Evolutionary conservation across 2,888 invertebrate genomes (phyloP), one percentile per base, ranked within the genome.

Genomic region (Arenicola marina): DNA sequence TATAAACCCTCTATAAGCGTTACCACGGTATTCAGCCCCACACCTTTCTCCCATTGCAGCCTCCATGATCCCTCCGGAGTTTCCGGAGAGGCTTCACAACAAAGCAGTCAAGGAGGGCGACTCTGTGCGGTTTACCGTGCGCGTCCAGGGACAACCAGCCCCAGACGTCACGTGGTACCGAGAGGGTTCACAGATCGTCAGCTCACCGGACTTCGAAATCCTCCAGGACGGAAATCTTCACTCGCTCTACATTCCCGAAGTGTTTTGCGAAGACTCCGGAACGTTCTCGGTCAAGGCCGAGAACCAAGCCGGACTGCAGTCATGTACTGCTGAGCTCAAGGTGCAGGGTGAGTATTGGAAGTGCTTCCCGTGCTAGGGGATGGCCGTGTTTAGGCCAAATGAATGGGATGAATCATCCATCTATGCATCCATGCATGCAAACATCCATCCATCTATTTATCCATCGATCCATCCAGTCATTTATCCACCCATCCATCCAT

Each of bases 51-150:
- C 21, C 15, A n/a, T 1, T 61, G 38, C 81, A 92, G 92, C 91
- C 84, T 89, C 89, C 32, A 88, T 90, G 69, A 90, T 91, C 76
- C 91, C 92, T 38, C 92, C 92, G 44, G 89, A 88, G 75, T 92
- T 95, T 74, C 89, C 91, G 1, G 88, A 90, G 78, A 91, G 93
- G 61, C 85, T 95, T 61, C 88, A 89, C 82, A 91, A 93, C 15
- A 85, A 90, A 69, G 87, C 75, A 38, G 89, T 88, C 38, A 73
- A 74, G 51, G 82, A 82, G 61, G 81, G 82, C 2, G 71, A 80
- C 43, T 73, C 80, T 2, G 78, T 82, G 51, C 68, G 71, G 33
- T 74, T 83, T 65, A 79, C 75, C 0, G 81, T 82, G 32, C 65
- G 76, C 32, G 82, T 82, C 4, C 71, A 75, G 18, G 83, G 83